Evolutionary conservation across 2,113 vertebrate genomes (phyloP).

Genomic region (Falco punctatus): DNA sequence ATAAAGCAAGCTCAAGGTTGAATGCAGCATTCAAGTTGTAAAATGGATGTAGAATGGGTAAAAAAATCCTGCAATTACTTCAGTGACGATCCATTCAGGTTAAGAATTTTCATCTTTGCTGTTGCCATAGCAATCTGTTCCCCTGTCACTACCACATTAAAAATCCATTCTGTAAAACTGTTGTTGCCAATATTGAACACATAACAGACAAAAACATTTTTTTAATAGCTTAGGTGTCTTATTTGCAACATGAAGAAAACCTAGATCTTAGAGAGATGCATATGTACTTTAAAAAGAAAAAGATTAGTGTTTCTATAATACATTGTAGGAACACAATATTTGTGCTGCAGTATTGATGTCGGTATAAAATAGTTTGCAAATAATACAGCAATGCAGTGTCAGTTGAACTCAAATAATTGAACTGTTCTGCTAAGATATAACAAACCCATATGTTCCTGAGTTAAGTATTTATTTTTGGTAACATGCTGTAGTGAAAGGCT

Average conservation of each 20-base stretch:
- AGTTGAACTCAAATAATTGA: conserved; percentile 20
- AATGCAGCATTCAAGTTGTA: conserved; percentile 68
- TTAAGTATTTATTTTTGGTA: conserved; percentile 12
- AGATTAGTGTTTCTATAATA: background rate
- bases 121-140: conserved; percentile 86
- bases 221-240: conserved; percentile 56
- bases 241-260: conserved; percentile 1
- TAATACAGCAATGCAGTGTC: background rate
- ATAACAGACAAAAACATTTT: conserved; percentile 61
- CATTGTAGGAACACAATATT: background rate
- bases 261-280: conserved; percentile 26
- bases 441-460: background rate
- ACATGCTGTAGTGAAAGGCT: background rate
- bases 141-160: conserved; percentile 76
- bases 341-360: background rate
- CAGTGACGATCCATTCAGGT: conserved; percentile 84
- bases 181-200: conserved; percentile 67
- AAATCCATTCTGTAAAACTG: conserved; percentile 76
- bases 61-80: conserved; percentile 83
- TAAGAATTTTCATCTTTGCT: conserved; percentile 84
- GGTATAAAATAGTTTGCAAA: conserved; percentile 35
- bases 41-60: conserved; percentile 79
- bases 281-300: background rate
- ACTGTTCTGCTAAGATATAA: background rate
- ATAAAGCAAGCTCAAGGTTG: conserved; percentile 73